These are phyloP conservation scores for Adelosebastes latens DNA, from an alignment of 2,797 vertebrate species.

Conservation along the genomic window DNA sequence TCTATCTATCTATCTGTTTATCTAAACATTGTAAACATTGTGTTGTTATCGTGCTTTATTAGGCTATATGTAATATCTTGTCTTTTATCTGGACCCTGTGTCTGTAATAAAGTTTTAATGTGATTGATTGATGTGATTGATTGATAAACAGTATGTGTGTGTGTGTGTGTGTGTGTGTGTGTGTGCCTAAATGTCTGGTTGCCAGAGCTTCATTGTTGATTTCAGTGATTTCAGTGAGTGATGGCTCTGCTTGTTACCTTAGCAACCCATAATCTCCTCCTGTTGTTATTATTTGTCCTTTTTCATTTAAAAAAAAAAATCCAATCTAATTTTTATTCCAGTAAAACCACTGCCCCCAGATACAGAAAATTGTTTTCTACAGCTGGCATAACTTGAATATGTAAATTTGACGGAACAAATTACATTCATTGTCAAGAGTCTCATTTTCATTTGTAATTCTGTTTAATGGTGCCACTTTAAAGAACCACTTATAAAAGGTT, in stretches of 20 bases:
- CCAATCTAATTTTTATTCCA: neutral
- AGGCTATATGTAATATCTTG: no score
- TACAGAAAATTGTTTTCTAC: neutral
- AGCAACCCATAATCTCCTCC: neutral
- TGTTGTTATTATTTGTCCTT: neutral
- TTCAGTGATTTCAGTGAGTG: neutral
- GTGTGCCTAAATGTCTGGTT: neutral
- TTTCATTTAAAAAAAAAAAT: neutral
- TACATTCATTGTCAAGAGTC: neutral
- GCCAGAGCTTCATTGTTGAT: constrained; percentile 10
- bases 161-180: neutral
- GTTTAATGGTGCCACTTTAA: neutral
- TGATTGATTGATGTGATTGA: no score
- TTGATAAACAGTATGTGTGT: neutral
- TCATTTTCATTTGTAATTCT: neutral
- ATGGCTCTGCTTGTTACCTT: neutral
- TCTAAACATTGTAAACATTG: no score
- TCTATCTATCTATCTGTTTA: no score
- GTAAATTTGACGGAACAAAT: neutral
- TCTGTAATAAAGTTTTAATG: no score
- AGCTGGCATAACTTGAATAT: neutral
- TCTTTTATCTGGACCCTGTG: no score
- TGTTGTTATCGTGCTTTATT: neutral
- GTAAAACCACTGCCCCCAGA: neutral
- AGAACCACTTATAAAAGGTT: neutral